Base-by-base conservation (phyloP, 2,797 vertebrate genomes). In the Champsocephalus esox region DNA sequence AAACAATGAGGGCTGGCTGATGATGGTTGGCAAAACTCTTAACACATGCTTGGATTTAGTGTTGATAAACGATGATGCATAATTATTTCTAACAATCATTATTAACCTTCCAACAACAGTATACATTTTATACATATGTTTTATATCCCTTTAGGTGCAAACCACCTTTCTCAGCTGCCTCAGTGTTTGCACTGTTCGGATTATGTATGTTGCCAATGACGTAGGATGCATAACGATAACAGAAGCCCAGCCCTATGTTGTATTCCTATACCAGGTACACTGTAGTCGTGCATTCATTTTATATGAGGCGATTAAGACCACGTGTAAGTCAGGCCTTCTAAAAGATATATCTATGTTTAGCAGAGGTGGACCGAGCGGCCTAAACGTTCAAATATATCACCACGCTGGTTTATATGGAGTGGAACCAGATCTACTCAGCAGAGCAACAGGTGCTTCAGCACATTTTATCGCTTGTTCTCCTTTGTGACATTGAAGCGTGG, bases 371-470 rank as follows among this genome's bases (percentile, higher is more conserved):
- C 44, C 7, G 10, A 45, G 45, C 19, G 21, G 17, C 41, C 63
- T 61, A 14, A 57, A 65, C 58, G 24, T 38, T 4, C 48, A 70
- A n/a, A 24, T 14, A n/a, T 55, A 50, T 68, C 45, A 44, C 62
- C 54, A n/a, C 32, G 8, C 28, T 38, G 46, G 28, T 64, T 64
- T 59, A 43, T 49, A 32, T 62, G 21, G 62, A 70, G 65, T 45
- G 11, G 10, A 66, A 48, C 68, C 62, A 58, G 73, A 55, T 70
- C 24, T 9, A 17, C 21, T 63, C 63, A 52, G 59, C 66, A 57
- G 61, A 80, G 61, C 32, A 66, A 67, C 77, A 76, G 84, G 75
- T 82, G 78, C 67, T 21, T 32, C 21, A 12, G 38, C 46, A 58
- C 34, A 34, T n/a, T 70, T 66, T 34, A 43, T 24, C 3, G 1